Evolutionary conservation across 2,797 vertebrate genomes (phyloP).

Genomic region (Enteromius mattozi): DNA sequence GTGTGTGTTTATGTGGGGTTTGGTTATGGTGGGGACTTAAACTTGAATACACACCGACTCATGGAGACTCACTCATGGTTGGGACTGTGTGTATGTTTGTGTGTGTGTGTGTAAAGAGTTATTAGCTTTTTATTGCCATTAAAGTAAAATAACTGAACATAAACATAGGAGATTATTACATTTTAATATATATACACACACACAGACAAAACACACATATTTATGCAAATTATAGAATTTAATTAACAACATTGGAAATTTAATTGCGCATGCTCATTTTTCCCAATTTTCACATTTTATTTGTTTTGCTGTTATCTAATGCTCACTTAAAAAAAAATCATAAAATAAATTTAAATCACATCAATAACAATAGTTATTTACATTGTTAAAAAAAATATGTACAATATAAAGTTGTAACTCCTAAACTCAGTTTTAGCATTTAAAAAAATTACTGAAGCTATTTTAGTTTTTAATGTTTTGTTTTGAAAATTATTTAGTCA

Average conservation of each 20-base stretch:
- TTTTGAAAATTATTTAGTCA: background rate
- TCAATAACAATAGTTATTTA: background rate
- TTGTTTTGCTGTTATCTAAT: background rate
- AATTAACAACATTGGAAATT: background rate
- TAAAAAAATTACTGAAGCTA: background rate
- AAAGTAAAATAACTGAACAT: background rate
- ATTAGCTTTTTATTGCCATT: background rate
- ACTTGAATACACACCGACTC: too few relatives aligned
- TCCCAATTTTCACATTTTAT: background rate
- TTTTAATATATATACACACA: too few relatives aligned
- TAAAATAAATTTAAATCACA: background rate
- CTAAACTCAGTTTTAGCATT: background rate
- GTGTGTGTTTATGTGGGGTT: too few relatives aligned
- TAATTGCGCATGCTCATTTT: background rate
- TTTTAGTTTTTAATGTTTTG: background rate
- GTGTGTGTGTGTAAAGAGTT: too few relatives aligned
- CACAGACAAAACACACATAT: background rate
- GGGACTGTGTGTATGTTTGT: too few relatives aligned
- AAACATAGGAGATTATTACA: background rate
- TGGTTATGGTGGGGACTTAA: too few relatives aligned
- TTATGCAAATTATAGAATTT: background rate
- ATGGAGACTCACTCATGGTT: too few relatives aligned
- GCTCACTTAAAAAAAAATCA: background rate
- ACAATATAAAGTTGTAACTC: background rate
- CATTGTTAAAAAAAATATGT: background rate